Percentiles rank a stretch among this genome's conserved stretches.
phyloP scores from a whole-genome alignment of 2,888 invertebrate species.

The Copidosoma aretas region DNA sequence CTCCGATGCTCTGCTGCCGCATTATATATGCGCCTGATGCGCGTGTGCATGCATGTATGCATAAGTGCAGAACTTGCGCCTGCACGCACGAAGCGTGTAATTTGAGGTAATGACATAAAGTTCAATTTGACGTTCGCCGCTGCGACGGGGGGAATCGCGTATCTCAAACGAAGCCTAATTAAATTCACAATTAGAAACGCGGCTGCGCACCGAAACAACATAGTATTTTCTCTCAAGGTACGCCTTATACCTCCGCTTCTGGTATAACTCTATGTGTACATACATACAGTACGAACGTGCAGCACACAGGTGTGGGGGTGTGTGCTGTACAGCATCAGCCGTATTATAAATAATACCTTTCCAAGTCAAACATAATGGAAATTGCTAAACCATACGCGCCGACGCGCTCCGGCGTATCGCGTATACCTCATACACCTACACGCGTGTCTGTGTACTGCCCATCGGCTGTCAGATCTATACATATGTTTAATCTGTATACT shows the following conservation, averaged over 20 bases:
- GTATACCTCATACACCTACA: neutral
- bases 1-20: no score
- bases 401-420: no score
- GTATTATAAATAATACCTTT: neutral
- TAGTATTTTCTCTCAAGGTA: slow-evolving; percentile 20
- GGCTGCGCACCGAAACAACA: neutral
- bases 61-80: no score
- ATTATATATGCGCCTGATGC: no score
- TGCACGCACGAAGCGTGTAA: neutral
- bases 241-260: no score
- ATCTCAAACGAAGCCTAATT: slow-evolving; percentile 26
- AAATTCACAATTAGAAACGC: slow-evolving; percentile 34
- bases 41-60: no score
- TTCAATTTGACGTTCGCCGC: slow-evolving; percentile 18
- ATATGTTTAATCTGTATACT: neutral
- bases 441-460: neutral
- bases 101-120: slow-evolving; percentile 33
- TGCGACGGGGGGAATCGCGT: slow-evolving; percentile 9
- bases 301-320: no score
- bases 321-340: no score
- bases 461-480: neutral
- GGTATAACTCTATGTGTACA: no score
- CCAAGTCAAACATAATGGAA: neutral
- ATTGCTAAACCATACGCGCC: slow-evolving; percentile 11
- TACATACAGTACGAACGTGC: no score